phyloP scores from a whole-genome alignment of 2,113 vertebrate genomes.

The Falco punctatus region DNA sequence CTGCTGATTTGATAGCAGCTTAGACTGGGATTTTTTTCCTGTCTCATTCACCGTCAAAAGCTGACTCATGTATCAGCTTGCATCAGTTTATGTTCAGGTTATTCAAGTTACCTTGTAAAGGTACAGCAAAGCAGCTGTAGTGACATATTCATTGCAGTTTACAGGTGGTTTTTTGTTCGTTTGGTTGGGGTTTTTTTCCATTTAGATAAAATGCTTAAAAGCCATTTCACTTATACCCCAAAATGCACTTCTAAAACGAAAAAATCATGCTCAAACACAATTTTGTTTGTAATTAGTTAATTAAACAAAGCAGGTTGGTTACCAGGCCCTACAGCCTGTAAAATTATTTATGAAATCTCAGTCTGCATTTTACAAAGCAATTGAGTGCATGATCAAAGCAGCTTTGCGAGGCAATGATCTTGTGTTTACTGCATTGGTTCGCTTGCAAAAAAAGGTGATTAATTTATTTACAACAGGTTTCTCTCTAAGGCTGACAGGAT shows the following conservation, averaged over 20 bases:
- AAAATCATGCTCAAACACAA: not conserved
- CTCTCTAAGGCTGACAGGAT: not conserved
- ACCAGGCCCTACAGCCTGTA: not conserved
- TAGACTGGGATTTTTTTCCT: not conserved
- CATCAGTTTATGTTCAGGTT: not conserved
- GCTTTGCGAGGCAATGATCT: not conserved
- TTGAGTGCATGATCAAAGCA: not conserved
- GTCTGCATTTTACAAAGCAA: not conserved
- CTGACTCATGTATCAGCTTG: not conserved
- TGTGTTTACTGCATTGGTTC: not conserved
- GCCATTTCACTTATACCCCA: not conserved
- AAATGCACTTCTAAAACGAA: not conserved
- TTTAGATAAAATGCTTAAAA: not conserved
- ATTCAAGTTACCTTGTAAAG: not conserved
- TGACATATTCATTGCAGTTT: not conserved
- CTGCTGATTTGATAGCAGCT: not conserved
- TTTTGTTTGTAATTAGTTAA: slow-evolving; percentile 9
- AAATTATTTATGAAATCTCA: not conserved
- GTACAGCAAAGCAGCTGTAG: not conserved
- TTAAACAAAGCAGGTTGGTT: slow-evolving; percentile 10
- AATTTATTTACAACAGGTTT: not conserved
- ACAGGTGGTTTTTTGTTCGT: not conserved
- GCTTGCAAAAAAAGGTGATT: not conserved
- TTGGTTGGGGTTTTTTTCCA: not conserved
- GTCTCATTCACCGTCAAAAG: not conserved